Evolutionary conservation across 2,888 invertebrate genomes (phyloP), one percentile per base, ranked within the genome.

Genomic region (Criorhina ranunculi): DNA sequence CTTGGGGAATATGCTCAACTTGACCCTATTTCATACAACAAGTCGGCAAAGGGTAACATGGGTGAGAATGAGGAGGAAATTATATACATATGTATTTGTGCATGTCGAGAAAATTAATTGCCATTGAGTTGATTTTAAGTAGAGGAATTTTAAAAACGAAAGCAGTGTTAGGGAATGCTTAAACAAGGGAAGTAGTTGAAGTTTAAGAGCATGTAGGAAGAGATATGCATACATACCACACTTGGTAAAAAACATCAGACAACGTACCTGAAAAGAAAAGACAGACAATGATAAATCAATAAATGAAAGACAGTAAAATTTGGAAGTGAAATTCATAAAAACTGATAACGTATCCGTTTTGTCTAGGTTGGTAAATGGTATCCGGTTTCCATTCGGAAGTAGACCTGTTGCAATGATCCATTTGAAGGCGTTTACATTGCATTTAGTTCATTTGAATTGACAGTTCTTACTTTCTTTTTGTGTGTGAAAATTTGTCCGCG

Each of bases 261-360:
- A 46, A 72, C 29, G n/a, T 60, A 72, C 70, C 70, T 72, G 70
- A 42, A 72, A 72, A 12, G 9, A 51, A 51, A 40, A 37, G 17
- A 29, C 5, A 59, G 49, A 29, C 15, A 40, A 17, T n/a, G n/a
- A n/a, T n/a, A n/a, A n/a, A n/a, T n/a, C n/a, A n/a, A n/a, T n/a
- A n/a, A n/a, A n/a, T n/a, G n/a, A n/a, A n/a, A n/a, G n/a, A n/a
- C n/a, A n/a, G n/a, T n/a, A n/a, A n/a, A n/a, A n/a, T n/a, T n/a
- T n/a, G n/a, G n/a, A n/a, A n/a, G n/a, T n/a, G n/a, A n/a, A n/a
- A n/a, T n/a, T n/a, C n/a, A n/a, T n/a, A n/a, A n/a, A n/a, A n/a
- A n/a, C n/a, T n/a, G n/a, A n/a, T n/a, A n/a, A n/a, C n/a, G n/a
- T n/a, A n/a, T n/a, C n/a, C n/a, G n/a, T n/a, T n/a, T n/a, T n/a